Percentiles rank a stretch among this genome's conserved stretches.
Conservation (phyloP, 2,113 vertebrate genomes). For the Phaetusa simplex region DNA sequence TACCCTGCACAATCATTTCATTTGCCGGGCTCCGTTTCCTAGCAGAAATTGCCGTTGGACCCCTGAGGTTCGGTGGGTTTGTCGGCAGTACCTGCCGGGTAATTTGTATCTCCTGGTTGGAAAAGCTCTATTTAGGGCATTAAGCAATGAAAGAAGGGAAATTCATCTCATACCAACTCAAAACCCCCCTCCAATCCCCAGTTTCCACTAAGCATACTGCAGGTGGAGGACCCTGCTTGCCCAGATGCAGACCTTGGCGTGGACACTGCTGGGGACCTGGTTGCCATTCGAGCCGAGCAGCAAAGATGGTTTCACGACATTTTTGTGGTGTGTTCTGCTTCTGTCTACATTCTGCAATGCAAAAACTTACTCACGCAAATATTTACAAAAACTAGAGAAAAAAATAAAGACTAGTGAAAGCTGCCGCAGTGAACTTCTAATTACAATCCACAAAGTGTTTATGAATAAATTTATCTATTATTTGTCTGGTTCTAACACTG, state of each 20-base stretch:
- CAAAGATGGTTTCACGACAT: neutral
- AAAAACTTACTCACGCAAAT: constrained; percentile 10
- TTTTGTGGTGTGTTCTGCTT: neutral
- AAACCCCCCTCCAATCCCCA: neutral
- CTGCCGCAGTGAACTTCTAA: constrained; percentile 60
- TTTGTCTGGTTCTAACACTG: constrained; percentile 15
- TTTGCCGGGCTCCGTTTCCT: neutral
- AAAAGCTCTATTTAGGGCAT: neutral
- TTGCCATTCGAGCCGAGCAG: neutral
- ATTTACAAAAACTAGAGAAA: constrained; percentile 43
- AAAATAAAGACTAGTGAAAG: neutral
- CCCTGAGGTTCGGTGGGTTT: neutral
- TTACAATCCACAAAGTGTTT: constrained; percentile 57
- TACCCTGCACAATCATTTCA: neutral
- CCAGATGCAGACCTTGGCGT: rapidly evolving
- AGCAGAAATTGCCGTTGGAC: neutral
- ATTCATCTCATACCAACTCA: neutral
- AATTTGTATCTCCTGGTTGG: neutral
- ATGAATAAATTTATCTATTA: constrained; percentile 61
- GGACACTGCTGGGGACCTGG: no score
- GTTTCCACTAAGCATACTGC: neutral
- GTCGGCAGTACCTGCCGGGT: neutral
- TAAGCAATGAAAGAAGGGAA: neutral
- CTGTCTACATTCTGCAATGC: neutral
- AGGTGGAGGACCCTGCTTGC: neutral